Evolutionary conservation across 2,888 invertebrate species (phyloP).

Genomic region (Hybos culiciformis): DNA sequence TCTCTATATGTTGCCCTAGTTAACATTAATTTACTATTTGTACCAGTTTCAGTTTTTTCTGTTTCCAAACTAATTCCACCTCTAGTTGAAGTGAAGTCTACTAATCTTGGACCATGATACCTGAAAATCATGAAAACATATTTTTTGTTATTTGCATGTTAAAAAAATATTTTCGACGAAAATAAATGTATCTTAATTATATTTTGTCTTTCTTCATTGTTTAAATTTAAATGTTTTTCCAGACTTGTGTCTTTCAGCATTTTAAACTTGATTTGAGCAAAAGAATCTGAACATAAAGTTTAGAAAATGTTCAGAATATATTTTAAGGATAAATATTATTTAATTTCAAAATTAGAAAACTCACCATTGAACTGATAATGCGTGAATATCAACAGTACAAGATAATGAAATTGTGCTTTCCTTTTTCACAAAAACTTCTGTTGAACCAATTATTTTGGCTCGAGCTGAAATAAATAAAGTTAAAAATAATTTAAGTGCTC

Average conservation of each 20-base stretch:
- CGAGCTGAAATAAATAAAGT: conserved; percentile 55
- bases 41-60: conserved; percentile 73
- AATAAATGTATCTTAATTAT: conserved; percentile 1
- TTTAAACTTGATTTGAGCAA: neutral
- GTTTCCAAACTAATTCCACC: conserved; percentile 82
- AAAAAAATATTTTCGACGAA: conserved; percentile 8
- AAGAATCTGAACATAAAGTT: neutral
- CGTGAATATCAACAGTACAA: conserved; percentile 77
- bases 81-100: conserved; percentile 71
- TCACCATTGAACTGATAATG: conserved; percentile 58
- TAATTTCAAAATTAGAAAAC: conserved; percentile 15
- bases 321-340: neutral
- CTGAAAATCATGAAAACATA: conserved; percentile 36
- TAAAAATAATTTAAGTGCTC: neutral
- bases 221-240: neutral
- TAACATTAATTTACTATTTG: conserved; percentile 71
- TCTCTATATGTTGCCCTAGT: conserved; percentile 73
- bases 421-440: conserved; percentile 78
- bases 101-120: conserved; percentile 70
- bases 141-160: too few species aligned
- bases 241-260: neutral
- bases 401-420: conserved; percentile 82
- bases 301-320: neutral
- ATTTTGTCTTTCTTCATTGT: neutral
- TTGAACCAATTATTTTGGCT: conserved; percentile 71